phyloP scores from a whole-genome alignment of 2,113 vertebrate species.

The Gopherus flavomarginatus region DNA sequence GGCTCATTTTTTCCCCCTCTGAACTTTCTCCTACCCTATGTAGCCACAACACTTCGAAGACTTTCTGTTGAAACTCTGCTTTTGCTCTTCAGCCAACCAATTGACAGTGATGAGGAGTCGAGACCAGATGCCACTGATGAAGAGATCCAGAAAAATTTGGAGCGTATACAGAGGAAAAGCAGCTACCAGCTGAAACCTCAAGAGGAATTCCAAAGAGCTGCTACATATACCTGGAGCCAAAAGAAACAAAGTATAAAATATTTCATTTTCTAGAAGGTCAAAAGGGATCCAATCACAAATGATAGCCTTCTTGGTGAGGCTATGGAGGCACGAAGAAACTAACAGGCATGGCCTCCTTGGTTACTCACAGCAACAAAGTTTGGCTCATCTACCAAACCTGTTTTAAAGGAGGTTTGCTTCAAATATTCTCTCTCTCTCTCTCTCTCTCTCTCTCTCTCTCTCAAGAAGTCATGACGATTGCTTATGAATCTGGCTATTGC shows the following conservation, averaged over 20 bases:
- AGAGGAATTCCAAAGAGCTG: background rate
- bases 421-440: too few species aligned
- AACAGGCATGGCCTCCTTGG: background rate
- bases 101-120: background rate
- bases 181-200: background rate
- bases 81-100: background rate
- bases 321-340: background rate
- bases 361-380: background rate
- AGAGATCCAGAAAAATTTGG: background rate
- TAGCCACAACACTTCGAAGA: background rate
- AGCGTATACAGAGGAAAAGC: background rate
- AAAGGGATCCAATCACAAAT: background rate
- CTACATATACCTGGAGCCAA: background rate
- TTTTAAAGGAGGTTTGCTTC: rapidly evolving
- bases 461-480: conserved; percentile 12
- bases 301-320: background rate
- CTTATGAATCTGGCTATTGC: background rate
- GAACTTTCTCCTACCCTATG: background rate
- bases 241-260: background rate
- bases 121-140: background rate
- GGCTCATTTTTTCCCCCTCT: background rate
- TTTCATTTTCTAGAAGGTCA: background rate
- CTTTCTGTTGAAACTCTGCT: background rate
- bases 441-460: background rate
- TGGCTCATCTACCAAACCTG: conserved; percentile 23